Base-by-base conservation (phyloP, 2,113 vertebrate genomes). In the Labeo catla region DNA sequence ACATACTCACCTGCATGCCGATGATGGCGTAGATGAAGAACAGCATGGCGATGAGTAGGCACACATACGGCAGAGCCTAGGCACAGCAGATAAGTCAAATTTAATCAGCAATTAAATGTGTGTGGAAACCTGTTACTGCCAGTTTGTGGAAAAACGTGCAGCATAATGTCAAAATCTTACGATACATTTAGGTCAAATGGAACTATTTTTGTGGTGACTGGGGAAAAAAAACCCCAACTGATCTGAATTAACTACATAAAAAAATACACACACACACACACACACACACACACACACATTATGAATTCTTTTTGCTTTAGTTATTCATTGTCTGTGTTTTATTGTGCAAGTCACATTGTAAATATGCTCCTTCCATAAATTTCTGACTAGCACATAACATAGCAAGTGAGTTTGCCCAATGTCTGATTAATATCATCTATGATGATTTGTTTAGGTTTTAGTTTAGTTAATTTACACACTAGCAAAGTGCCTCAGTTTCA, bases 21-120 rank as follows among this genome's bases (percentile, higher is more conserved):
- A 96, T 96, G 90, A 96, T 95, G 92, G 95, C 95, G 15, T 96
- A 96, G 92, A 96, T 96, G 93, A 96, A 96, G 92, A 96, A 96
- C 88, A 96, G 93, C 95, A 96, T 96, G 92, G 95, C 95, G 74
- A 96, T 96, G 89, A 96, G 95, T 77, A 96, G 94, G 92, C 95
- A 95, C 91, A 96, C 95, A 84, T 96, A 96, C 47, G 95, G 95
- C 89, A 96, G 90, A 1, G 95, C 95, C 95, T 96, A 89, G 70
- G 91, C 16, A 88, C 74, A 92, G 50, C 23, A 50, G 70, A 36
- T 15, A 11, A 79, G 7, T 66, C 23, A 49, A 36, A 36, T 50
- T n/a, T 3, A 43, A 47, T 15, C 13, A 43, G 9, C 39, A 72
- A 57, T 81, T n/a, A 47, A 45, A 47, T 34, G 52, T 5, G 57